A percentile compares a stretch with the other conserved stretches of the same genome.
Conservation (phyloP, 2,888 invertebrate genomes). For the Sicus ferrugineus region DNA sequence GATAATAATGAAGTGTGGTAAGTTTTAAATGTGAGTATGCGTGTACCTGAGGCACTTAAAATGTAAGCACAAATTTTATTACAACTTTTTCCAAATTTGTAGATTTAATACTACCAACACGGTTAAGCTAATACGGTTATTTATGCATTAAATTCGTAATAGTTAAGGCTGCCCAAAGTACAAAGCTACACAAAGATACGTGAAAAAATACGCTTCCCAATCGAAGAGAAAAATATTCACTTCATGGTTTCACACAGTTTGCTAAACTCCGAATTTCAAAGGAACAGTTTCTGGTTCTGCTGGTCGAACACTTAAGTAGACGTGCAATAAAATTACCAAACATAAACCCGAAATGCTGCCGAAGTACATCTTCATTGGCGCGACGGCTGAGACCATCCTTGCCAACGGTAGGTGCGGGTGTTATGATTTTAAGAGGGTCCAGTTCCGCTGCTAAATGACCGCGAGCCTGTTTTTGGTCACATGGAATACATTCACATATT, state of each 20-base stretch:
- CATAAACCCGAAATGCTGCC: slow-evolving; percentile 64
- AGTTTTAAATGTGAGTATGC: no score
- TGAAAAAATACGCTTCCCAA: no score
- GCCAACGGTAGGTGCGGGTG: slow-evolving; percentile 58
- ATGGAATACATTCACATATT: neutral
- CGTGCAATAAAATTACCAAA: slow-evolving; percentile 61
- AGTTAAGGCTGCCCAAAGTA: no score
- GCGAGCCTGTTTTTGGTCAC: slow-evolving; percentile 71
- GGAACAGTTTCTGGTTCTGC: neutral
- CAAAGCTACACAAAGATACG: no score
- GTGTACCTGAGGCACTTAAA: no score
- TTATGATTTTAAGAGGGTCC: slow-evolving; percentile 79
- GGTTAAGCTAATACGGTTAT: no score
- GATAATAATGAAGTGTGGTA: no score
- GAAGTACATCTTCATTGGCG: slow-evolving; percentile 65
- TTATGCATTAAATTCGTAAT: no score
- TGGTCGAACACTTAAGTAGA: no score
- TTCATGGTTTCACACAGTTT: slow-evolving; percentile 6
- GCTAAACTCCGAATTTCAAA: slow-evolving; percentile 59
- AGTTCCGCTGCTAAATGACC: slow-evolving; percentile 84
- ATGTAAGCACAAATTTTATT: no score
- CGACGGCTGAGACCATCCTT: slow-evolving; percentile 64
- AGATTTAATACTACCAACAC: no score
- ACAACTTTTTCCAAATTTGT: no score
- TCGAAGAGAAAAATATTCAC: neutral